phyloP scores from a whole-genome alignment of 2,797 vertebrate species.

The Crocidura indochinensis region DNA sequence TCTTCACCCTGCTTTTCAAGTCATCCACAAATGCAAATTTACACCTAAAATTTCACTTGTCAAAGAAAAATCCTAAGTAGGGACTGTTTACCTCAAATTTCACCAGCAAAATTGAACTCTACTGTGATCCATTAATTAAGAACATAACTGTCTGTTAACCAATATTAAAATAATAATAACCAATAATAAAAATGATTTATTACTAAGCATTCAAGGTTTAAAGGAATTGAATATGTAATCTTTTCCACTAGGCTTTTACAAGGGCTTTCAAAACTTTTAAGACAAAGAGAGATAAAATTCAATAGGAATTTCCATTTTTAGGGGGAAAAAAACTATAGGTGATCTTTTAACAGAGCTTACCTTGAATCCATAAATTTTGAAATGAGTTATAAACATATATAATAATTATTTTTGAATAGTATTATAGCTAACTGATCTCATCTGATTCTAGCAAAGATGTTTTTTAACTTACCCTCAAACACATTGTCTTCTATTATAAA shows the following conservation, averaged over 20 bases:
- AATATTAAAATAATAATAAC: slow-evolving; percentile 39
- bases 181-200: slow-evolving; percentile 24
- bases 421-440: slow-evolving; percentile 57
- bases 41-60: slow-evolving; percentile 37
- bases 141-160: slow-evolving; percentile 17
- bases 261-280: slow-evolving; percentile 37
- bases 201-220: background rate
- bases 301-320: slow-evolving; percentile 16
- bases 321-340: slow-evolving; percentile 42
- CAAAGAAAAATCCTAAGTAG: background rate
- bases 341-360: background rate
- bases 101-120: slow-evolving; percentile 22
- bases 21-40: background rate
- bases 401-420: slow-evolving; percentile 21
- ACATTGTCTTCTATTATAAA: background rate
- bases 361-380: slow-evolving; percentile 37
- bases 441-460: background rate
- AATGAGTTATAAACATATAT: slow-evolving; percentile 54
- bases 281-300: slow-evolving; percentile 44
- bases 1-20: background rate
- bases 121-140: slow-evolving; percentile 12
- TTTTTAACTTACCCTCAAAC: background rate
- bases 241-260: slow-evolving; percentile 35
- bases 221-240: slow-evolving; percentile 45
- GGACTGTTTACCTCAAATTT: slow-evolving; percentile 13